Conservation (phyloP, 2,113 vertebrate species). For the Actinemys pallida region DNA sequence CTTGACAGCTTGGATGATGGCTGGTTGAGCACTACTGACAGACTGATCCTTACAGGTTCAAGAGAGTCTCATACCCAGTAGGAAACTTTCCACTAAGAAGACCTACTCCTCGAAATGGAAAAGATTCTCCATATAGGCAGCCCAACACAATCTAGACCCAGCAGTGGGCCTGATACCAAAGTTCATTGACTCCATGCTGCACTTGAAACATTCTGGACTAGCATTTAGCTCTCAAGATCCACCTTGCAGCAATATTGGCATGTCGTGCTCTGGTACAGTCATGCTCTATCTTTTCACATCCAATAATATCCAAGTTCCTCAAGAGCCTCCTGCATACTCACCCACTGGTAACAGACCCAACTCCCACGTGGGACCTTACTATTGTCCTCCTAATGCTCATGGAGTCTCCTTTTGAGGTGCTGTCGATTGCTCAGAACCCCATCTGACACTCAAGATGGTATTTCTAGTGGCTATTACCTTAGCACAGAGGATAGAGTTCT, state of each 20-base stretch:
- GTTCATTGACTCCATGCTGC: neutral
- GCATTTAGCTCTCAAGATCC: neutral
- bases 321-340: neutral
- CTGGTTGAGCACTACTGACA: neutral
- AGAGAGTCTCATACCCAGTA: neutral
- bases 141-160: neutral
- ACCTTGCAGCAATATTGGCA: neutral
- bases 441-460: too few relatives aligned
- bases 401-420: neutral
- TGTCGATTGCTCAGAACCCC: neutral
- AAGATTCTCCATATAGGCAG: neutral
- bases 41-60: neutral
- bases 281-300: neutral
- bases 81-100: neutral
- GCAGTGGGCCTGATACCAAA: neutral
- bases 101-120: neutral
- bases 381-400: neutral
- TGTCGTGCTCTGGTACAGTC: neutral
- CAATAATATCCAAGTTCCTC: neutral
- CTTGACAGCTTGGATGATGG: neutral
- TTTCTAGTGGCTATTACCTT: neutral
- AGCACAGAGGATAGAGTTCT: neutral
- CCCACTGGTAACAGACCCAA: neutral
- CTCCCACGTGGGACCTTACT: neutral
- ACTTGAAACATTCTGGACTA: neutral